Percentiles rank a stretch among this genome's conserved stretches.
phyloP scores from a whole-genome alignment of 2,888 invertebrate species.

The Celastrina argiolus region DNA sequence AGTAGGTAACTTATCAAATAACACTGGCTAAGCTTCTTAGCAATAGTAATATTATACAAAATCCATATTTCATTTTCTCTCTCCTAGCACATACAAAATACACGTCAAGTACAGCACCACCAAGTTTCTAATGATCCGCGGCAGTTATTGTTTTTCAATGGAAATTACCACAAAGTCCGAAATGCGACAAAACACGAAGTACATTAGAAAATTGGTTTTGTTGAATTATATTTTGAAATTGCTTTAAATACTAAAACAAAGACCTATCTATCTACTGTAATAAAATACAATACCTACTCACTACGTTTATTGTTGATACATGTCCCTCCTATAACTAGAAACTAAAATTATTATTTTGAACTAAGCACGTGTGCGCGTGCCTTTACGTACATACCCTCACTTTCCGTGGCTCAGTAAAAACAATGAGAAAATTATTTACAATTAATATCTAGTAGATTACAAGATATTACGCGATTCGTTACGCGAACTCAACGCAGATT shows the following conservation, averaged over 20 bases:
- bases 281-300: background rate
- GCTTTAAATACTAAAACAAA: background rate
- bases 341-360: background rate
- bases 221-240: background rate
- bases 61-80: background rate
- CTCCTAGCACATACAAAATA: background rate
- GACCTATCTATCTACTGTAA: background rate
- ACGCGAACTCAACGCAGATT: background rate
- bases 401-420: constrained; percentile 33
- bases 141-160: no score
- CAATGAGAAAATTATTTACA: constrained; percentile 39
- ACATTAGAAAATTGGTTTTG: no score
- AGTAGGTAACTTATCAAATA: background rate
- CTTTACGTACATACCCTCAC: constrained; percentile 29
- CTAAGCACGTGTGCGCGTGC: constrained; percentile 21
- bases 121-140: no score
- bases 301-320: background rate
- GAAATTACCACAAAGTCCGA: no score
- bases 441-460: constrained; percentile 27
- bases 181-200: no score
- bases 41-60: background rate
- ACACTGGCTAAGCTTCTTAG: background rate
- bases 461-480: constrained; percentile 1
- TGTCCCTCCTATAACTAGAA: background rate
- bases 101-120: no score